These are phyloP conservation scores for Apotomis turbidana DNA, from an alignment of 2,888 invertebrate genomes.

Conservation along the genomic window DNA sequence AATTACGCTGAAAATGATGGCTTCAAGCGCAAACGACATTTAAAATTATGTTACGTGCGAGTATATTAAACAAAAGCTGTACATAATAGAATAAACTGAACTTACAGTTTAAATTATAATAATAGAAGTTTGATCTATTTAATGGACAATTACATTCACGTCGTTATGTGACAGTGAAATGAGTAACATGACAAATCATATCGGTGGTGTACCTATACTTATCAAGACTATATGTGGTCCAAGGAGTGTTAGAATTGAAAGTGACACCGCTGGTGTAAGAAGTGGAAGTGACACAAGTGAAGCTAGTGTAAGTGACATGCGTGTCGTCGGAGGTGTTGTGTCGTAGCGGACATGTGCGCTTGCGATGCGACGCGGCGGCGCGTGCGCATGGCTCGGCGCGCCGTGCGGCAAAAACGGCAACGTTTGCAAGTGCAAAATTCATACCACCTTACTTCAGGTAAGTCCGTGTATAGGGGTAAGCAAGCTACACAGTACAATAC, in stretches of 20 bases:
- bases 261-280: too few relatives aligned
- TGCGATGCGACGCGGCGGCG: slow-evolving; percentile 76
- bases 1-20: too few relatives aligned
- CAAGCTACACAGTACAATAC: too few relatives aligned
- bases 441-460: slow-evolving; percentile 76
- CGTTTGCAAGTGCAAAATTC: slow-evolving; percentile 76
- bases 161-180: neutral
- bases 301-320: neutral
- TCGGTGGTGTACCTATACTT: too few relatives aligned
- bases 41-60: too few relatives aligned
- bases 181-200: neutral
- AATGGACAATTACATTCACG: neutral
- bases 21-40: too few relatives aligned
- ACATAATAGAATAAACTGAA: too few relatives aligned
- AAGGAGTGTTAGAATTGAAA: too few relatives aligned
- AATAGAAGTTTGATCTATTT: too few relatives aligned
- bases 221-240: too few relatives aligned
- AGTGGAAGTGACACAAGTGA: neutral
- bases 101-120: too few relatives aligned
- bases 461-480: neutral
- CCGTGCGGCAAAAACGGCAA: slow-evolving; percentile 79
- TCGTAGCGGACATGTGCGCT: slow-evolving; percentile 60
- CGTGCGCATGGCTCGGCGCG: slow-evolving; percentile 79
- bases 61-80: too few relatives aligned
- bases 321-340: slow-evolving; percentile 2